phyloP scores from a whole-genome alignment of 2,113 vertebrate genomes.

The Thamnaconus septentrionalis region DNA sequence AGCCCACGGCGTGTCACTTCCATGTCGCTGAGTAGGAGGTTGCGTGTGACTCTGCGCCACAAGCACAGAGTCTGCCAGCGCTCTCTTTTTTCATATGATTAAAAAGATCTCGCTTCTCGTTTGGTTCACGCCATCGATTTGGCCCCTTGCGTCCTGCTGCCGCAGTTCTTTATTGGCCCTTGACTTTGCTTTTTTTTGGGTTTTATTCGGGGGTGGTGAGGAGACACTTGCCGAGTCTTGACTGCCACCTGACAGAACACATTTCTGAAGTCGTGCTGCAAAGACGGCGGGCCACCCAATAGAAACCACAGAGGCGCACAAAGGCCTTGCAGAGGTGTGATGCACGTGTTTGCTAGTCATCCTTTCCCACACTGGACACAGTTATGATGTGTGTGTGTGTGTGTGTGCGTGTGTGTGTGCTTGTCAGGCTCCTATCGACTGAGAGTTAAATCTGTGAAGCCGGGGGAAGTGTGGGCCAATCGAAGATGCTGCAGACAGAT shows the following conservation, averaged over 20 bases:
- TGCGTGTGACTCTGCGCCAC: slow-evolving; percentile 10
- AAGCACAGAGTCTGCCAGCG: slow-evolving; percentile 4
- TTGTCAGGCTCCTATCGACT: slow-evolving; percentile 45
- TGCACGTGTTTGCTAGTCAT: slow-evolving; percentile 3
- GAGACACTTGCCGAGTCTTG: slow-evolving; percentile 56
- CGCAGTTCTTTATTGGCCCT: slow-evolving; percentile 67
- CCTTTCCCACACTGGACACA: slow-evolving; percentile 20
- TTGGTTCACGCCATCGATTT: slow-evolving; percentile 50
- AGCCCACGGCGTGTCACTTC: slow-evolving; percentile 56
- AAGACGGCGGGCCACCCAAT: slow-evolving; percentile 44
- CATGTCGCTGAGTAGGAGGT: slow-evolving; percentile 25
- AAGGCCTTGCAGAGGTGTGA: slow-evolving; percentile 40
- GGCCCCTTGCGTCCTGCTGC: slow-evolving; percentile 32
- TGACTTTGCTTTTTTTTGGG: slow-evolving; percentile 43
- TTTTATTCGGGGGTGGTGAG: slow-evolving; percentile 27
- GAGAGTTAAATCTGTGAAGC: slow-evolving; percentile 45
- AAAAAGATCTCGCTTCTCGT: slow-evolving; percentile 18
- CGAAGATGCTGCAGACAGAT: slow-evolving; percentile 48
- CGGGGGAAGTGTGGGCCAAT: slow-evolving; percentile 62
- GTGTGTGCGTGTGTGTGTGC: slow-evolving; percentile 7
- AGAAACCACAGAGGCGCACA: slow-evolving; percentile 41
- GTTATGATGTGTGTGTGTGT: slow-evolving; percentile 19
- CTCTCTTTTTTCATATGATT: slow-evolving; percentile 39
- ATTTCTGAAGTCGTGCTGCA: slow-evolving; percentile 58
- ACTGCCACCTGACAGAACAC: slow-evolving; percentile 64